These are phyloP conservation scores for Rhinichthys klamathensis DNA, from an alignment of 2,113 vertebrate species.

Conservation along the genomic window DNA sequence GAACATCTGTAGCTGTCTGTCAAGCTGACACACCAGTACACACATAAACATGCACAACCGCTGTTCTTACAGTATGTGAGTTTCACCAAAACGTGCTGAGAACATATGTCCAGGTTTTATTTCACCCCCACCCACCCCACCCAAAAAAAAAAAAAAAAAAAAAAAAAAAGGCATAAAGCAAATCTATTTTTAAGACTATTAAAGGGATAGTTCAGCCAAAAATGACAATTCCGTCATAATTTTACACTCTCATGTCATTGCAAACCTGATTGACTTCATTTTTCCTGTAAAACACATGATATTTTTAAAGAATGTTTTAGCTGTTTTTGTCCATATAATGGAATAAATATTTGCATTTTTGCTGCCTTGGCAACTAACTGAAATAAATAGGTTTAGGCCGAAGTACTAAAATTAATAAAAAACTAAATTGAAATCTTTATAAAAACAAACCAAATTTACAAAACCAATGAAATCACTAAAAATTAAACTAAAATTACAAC, in stretches of 20 bases:
- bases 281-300: neutral
- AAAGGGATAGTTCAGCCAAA: neutral
- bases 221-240: too few relatives aligned
- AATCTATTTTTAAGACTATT: neutral
- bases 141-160: too few relatives aligned
- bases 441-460: too few relatives aligned
- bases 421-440: too few relatives aligned
- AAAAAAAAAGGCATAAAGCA: neutral
- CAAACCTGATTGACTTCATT: neutral
- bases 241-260: neutral
- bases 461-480: too few relatives aligned
- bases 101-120: neutral
- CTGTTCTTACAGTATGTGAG: neutral
- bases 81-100: neutral
- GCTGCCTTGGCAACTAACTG: too few relatives aligned
- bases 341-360: too few relatives aligned
- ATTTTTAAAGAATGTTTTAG: neutral
- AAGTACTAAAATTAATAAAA: too few relatives aligned
- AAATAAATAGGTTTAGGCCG: too few relatives aligned
- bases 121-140: neutral
- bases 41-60: neutral
- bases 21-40: neutral
- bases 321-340: neutral
- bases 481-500: too few relatives aligned
- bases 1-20: slow-evolving; percentile 25